Percentiles rank a stretch among this genome's conserved stretches.
Conservation (phyloP, 2,113 vertebrate species). For the Benthochromis sp. region DNA sequence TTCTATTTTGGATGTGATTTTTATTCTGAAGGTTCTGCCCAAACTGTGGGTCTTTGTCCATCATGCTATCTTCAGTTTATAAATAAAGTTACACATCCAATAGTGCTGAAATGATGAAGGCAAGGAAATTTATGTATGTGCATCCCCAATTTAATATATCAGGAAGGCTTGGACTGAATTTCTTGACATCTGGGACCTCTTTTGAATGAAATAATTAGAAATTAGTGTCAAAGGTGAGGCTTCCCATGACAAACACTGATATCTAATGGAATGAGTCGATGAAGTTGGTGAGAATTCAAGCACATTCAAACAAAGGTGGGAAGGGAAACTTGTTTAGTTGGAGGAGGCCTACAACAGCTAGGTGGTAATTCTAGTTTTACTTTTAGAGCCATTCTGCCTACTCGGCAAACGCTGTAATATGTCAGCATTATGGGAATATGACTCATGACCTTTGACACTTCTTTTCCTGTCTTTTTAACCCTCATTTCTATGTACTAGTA, state of each 20-base stretch:
- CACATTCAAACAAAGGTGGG: background rate
- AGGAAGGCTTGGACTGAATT: background rate
- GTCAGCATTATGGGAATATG: background rate
- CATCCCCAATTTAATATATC: background rate
- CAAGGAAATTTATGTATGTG: background rate
- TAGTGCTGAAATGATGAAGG: background rate
- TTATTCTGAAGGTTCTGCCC: background rate
- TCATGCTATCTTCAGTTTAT: background rate
- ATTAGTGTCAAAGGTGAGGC: background rate
- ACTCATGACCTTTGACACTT: background rate
- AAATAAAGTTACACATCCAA: background rate
- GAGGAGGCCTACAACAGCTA: background rate
- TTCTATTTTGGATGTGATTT: background rate
- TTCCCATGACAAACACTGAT: background rate
- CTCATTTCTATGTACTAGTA: background rate
- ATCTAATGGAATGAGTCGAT: background rate
- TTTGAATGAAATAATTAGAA: background rate
- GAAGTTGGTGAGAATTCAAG: background rate
- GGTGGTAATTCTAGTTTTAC: background rate
- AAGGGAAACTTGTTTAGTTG: background rate
- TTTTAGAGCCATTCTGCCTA: background rate
- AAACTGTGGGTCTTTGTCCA: background rate
- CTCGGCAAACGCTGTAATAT: background rate
- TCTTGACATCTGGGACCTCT: background rate
- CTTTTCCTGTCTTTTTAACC: background rate